Evolutionary conservation across 2,113 vertebrate genomes (phyloP), one percentile per base, ranked within the genome.

Genomic region (Macroglossus sobrinus): DNA sequence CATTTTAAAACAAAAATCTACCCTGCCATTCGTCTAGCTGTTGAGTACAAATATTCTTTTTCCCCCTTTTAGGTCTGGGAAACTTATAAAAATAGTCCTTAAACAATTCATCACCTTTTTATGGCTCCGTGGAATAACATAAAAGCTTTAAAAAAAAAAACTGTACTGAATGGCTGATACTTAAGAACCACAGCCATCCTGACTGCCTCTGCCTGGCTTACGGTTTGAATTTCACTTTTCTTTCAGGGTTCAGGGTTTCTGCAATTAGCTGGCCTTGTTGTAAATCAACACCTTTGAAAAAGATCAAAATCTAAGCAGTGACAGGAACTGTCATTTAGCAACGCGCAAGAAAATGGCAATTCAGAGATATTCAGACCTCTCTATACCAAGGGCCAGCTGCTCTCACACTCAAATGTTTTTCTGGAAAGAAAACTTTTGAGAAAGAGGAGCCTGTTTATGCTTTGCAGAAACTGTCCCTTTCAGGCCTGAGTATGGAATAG

Each of bases 241-340:
- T 94, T 98, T 93, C 95, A 97, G 53, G 74, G 95, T 84, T 97
- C 95, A 96, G 63, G 95, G 96, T 97, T 98, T 98, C 2, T 97
- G 24, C 96, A 98, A 97, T 98, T 96, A 98, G 92, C 53, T 94
- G 89, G 94, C 91, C 69, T 90, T 85, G 97, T 80, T 93, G 94
- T 97, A 98, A 98, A 97, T 84, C 96, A 93, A 98, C 92, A 98
- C 76, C 85, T 93, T 97, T 88, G 93, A 74, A 76, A 89, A 63
- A 97, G 89, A 98, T 94, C 89, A 90, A 92, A 97, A 98, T 97
- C 91, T 97, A 95, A 72, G 94, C 22, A 78, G 47, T 97, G 97
- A 98, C 40, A 98, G 95, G 40, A 81, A 96, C 53, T 71, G 82
- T 97, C 96, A 97, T 78, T 97, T 90, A 97, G 35, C 93, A 90